These are phyloP conservation scores for Phodopus roborovskii DNA, from an alignment of 2,113 vertebrate species.

Conservation along the genomic window DNA sequence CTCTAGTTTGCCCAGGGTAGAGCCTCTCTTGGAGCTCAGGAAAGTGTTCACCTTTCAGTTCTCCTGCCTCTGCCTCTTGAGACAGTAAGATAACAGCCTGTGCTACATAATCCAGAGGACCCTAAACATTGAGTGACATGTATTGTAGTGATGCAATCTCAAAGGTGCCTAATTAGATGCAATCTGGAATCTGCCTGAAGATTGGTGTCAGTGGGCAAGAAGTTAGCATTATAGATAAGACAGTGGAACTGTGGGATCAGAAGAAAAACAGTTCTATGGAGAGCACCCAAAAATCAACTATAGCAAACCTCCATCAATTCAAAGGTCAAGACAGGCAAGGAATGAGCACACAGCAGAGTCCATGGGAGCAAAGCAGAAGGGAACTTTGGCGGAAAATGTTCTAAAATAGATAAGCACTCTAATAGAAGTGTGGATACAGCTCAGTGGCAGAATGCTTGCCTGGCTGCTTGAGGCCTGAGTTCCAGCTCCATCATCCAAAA, in stretches of 20 bases:
- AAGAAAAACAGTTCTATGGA: background rate
- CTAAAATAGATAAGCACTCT: background rate
- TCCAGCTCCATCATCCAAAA: background rate
- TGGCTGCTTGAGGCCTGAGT: background rate
- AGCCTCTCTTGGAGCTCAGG: background rate
- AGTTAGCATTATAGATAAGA: background rate
- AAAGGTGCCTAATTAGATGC: background rate
- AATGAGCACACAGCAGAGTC: fast-evolving
- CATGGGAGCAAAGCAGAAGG: background rate
- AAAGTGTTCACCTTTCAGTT: background rate
- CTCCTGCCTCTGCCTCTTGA: background rate
- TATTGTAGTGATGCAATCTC: background rate
- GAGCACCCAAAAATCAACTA: background rate
- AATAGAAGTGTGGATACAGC: background rate
- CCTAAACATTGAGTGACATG: constrained; percentile 3
- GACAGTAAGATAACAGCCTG: background rate
- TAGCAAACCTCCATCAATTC: background rate
- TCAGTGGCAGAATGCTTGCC: background rate
- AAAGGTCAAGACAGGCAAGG: background rate
- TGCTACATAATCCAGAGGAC: no score
- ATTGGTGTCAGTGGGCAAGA: background rate
- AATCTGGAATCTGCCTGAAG: background rate
- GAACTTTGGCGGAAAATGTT: background rate
- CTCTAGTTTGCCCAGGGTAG: background rate
- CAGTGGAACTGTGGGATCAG: background rate